phyloP scores from a whole-genome alignment of 2,888 invertebrate genomes.

The Tortricodes alternella region DNA sequence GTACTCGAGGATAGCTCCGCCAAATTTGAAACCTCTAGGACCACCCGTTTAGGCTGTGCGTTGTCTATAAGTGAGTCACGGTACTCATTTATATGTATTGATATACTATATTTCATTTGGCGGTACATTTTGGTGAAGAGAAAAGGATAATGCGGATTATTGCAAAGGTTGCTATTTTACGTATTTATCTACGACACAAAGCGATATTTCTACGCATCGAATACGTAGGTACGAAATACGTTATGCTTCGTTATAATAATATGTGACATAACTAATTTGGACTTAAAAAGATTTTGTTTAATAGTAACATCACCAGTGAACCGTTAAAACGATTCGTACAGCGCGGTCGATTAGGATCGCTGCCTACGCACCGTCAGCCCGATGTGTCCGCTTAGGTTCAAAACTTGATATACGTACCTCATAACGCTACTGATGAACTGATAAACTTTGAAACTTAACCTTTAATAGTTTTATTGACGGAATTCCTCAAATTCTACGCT shows the following conservation, averaged over 20 bases:
- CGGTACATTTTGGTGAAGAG: too few relatives aligned
- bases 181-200: neutral
- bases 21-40: too few relatives aligned
- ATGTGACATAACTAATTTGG: neutral
- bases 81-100: too few relatives aligned
- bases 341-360: slow-evolving; percentile 67
- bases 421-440: slow-evolving; percentile 64
- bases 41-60: too few relatives aligned
- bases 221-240: too few relatives aligned
- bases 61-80: too few relatives aligned
- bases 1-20: too few relatives aligned
- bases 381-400: slow-evolving; percentile 59
- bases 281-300: slow-evolving; percentile 27
- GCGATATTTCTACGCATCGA: neutral
- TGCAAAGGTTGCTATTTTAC: too few relatives aligned
- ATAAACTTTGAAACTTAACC: slow-evolving; percentile 43
- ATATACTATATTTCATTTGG: too few relatives aligned
- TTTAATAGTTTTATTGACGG: slow-evolving; percentile 11
- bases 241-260: too few relatives aligned
- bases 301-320: slow-evolving; percentile 49
- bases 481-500: slow-evolving; percentile 14
- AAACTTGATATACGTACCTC: slow-evolving; percentile 70
- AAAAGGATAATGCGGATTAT: too few relatives aligned
- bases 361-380: slow-evolving; percentile 71
- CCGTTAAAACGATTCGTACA: slow-evolving; percentile 64